A percentile compares a stretch with the other conserved stretches of the same genome.
Evolutionary conservation across 1,140 invertebrate species (phyloP).

Genomic region (Littorina saxatilis): DNA sequence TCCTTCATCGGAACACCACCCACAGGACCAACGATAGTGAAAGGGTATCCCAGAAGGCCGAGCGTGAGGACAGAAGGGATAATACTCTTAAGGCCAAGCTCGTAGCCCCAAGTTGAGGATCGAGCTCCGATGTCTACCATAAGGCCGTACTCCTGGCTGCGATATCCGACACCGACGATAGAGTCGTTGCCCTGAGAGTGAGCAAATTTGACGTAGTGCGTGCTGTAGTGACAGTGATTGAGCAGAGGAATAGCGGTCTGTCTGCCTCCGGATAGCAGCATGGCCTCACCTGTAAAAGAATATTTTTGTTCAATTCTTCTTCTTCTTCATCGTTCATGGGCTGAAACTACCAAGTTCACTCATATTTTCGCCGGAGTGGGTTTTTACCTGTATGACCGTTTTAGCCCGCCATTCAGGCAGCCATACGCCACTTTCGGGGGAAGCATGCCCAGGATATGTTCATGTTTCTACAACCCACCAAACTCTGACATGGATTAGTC

Average conservation of each 20-base stretch:
- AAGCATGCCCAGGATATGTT: too few species aligned
- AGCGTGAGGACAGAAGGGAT: conserved; percentile 90
- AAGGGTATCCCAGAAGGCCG: conserved; percentile 89
- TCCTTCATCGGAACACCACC: conserved; percentile 86
- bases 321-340: too few species aligned
- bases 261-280: neutral
- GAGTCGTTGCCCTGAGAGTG: conserved; percentile 15
- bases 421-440: too few species aligned
- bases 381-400: too few species aligned
- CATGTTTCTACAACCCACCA: too few species aligned
- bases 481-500: too few species aligned
- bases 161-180: conserved; percentile 85
- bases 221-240: conserved; percentile 53
- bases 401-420: too few species aligned
- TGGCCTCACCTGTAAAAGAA: conserved; percentile 13
- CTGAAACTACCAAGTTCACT: too few species aligned
- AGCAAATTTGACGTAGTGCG: conserved; percentile 53
- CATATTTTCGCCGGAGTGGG: too few species aligned
- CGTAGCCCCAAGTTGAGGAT: conserved; percentile 85
- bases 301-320: too few species aligned
- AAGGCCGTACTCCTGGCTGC: conserved; percentile 85
- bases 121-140: conserved; percentile 93
- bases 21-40: conserved; percentile 93
- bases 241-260: conserved; percentile 57
- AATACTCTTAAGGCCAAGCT: conserved; percentile 82